phyloP scores from a whole-genome alignment of 92 coral and sea anemone genomes.

The Zoanthus sociatus region DNA sequence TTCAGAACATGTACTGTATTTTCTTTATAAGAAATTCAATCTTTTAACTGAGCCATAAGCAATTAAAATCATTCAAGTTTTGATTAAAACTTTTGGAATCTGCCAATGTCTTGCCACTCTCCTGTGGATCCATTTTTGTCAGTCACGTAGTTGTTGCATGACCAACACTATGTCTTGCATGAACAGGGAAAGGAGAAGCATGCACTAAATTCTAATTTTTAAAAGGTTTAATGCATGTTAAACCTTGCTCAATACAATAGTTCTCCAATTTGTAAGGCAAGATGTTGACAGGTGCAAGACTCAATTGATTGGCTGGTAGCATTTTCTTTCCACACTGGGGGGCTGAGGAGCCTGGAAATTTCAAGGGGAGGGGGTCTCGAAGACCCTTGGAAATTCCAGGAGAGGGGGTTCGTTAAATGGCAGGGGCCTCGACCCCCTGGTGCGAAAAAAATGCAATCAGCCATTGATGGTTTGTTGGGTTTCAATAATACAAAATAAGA shows the following conservation, averaged over 20 bases:
- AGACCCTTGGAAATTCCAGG: background rate
- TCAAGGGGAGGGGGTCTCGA: conserved; percentile 6
- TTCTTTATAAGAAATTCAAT: background rate
- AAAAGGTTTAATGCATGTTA: conserved; percentile 1
- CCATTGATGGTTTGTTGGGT: conserved; percentile 11
- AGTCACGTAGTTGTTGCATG: conserved; percentile 1
- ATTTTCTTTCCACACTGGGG: conserved; percentile 11
- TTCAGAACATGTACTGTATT: conserved; percentile 3
- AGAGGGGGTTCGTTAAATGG: conserved; percentile 3
- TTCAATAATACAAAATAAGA: conserved; percentile 3
- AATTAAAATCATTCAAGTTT: background rate
- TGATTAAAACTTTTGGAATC: background rate
- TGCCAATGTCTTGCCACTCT: conserved; percentile 6
- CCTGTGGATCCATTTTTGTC: conserved; percentile 6
- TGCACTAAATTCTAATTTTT: conserved; percentile 9
- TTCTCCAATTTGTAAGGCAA: conserved; percentile 12
- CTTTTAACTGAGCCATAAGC: background rate
- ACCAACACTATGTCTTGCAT: background rate
- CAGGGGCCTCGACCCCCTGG: conserved; percentile 12
- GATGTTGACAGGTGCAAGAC: conserved; percentile 1
- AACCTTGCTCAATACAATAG: conserved; percentile 14
- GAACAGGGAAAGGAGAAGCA: background rate
- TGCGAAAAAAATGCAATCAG: conserved; percentile 1
- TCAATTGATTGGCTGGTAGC: conserved; percentile 8
- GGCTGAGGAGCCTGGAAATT: conserved; percentile 12